Evolutionary conservation across 30 jellyfish, hydroid and myxozoan genomes (phyloP).

Genomic region (Nemopilema nomurai): DNA sequence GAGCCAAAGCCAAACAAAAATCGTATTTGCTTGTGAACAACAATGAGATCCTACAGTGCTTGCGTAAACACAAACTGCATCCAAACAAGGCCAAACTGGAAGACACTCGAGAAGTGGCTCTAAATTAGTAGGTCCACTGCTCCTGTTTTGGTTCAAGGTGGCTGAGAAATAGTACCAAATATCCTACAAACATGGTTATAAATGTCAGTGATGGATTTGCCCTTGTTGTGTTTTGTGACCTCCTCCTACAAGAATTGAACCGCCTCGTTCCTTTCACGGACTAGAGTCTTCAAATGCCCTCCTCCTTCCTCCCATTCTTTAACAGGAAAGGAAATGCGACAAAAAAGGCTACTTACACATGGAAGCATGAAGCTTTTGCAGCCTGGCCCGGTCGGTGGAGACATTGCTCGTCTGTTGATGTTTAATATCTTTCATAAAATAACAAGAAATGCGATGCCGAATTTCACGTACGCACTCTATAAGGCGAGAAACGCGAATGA

Average conservation of each 20-base stretch:
- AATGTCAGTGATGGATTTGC: not conserved
- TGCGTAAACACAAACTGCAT: too few species aligned
- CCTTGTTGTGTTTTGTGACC: not conserved
- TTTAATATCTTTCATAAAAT: slow-evolving; percentile 12
- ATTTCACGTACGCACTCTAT: slow-evolving; percentile 51
- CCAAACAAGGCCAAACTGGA: not conserved
- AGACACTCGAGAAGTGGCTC: not conserved
- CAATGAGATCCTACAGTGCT: too few species aligned
- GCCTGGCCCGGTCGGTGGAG: slow-evolving; percentile 73
- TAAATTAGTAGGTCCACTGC: not conserved
- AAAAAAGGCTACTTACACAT: slow-evolving; percentile 59
- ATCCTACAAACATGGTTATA: not conserved
- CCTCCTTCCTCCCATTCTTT: not conserved
- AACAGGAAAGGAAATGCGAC: slow-evolving; percentile 1
- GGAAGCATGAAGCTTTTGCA: slow-evolving; percentile 76
- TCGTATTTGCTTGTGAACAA: too few species aligned
- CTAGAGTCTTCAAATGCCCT: not conserved
- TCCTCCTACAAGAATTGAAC: not conserved
- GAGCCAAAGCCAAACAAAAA: not conserved
- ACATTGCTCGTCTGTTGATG: slow-evolving; percentile 18
- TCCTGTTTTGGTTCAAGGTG: not conserved
- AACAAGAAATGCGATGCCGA: slow-evolving; percentile 21
- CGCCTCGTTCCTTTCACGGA: slow-evolving; percentile 2
- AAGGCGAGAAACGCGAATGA: slow-evolving; percentile 54
- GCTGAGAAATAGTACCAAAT: not conserved